phyloP scores from a whole-genome alignment of 2,113 vertebrate genomes.

The Turdus rufiventris region DNA sequence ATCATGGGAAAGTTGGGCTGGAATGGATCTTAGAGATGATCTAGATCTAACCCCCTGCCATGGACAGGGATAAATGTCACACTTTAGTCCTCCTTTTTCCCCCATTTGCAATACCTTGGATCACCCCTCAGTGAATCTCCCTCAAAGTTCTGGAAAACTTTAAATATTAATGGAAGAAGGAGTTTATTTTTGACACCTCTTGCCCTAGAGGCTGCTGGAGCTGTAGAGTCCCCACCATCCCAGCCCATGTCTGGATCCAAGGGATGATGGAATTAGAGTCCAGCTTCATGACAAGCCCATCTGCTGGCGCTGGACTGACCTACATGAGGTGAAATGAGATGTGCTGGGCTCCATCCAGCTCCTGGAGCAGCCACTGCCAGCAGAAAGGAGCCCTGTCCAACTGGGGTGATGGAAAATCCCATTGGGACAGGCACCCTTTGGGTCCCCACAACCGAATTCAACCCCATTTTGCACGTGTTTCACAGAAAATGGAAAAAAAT shows the following conservation, averaged over 20 bases:
- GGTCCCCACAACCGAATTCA: rapidly evolving
- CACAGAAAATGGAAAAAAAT: background rate
- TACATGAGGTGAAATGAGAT: constrained; percentile 13
- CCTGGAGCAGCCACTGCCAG: background rate
- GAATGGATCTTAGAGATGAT: background rate
- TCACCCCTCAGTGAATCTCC: background rate
- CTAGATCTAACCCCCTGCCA: background rate
- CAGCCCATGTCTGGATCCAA: background rate
- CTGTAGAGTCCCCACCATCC: background rate
- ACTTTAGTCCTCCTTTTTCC: background rate
- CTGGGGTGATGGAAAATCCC: background rate
- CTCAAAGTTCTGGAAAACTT: background rate
- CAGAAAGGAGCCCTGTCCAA: background rate
- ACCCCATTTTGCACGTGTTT: rapidly evolving
- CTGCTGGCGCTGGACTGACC: background rate
- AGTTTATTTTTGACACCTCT: background rate
- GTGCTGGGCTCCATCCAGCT: constrained; percentile 3
- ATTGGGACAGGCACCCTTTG: rapidly evolving
- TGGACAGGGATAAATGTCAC: background rate
- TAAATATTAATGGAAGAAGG: background rate
- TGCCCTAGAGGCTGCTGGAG: background rate
- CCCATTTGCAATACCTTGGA: background rate
- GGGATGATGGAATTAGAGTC: constrained; percentile 35
- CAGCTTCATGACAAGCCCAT: constrained; percentile 18
- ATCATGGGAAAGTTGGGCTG: background rate